phyloP scores from a whole-genome alignment of 2,888 invertebrate genomes.

The Lydus trimaculatus region DNA sequence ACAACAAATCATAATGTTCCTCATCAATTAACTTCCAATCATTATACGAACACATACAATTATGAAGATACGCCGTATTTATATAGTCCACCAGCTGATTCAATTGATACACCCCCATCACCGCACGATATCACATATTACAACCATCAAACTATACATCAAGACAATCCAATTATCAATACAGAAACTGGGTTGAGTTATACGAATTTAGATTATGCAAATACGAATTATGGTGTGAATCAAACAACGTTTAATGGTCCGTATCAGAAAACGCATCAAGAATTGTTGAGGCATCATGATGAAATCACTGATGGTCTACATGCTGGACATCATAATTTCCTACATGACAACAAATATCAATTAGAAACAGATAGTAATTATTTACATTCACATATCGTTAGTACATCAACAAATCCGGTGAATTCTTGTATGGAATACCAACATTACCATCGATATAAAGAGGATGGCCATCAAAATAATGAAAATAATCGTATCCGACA shows the following conservation, averaged over 20 bases:
- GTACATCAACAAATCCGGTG: conserved; percentile 54
- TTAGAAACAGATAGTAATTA: conserved; percentile 48
- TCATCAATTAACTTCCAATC: conserved; percentile 57
- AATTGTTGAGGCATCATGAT: conserved; percentile 64
- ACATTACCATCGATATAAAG: conserved; percentile 69
- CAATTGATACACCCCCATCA: conserved; percentile 59
- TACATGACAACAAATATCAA: conserved; percentile 66
- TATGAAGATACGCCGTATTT: conserved; percentile 56
- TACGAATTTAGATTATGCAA: conserved; percentile 84
- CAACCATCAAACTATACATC: conserved; percentile 56
- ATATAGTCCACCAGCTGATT: conserved; percentile 50
- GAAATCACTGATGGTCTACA: conserved; percentile 65
- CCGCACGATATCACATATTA: conserved; percentile 63
- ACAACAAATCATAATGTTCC: conserved; percentile 50
- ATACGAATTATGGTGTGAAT: conserved; percentile 55
- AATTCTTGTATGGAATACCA: conserved; percentile 67
- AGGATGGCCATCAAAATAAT: conserved; percentile 59
- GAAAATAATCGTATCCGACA: conserved; percentile 53
- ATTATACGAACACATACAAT: conserved; percentile 56
- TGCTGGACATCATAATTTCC: conserved; percentile 51
- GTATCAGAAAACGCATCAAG: conserved; percentile 46
- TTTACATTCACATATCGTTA: conserved; percentile 59
- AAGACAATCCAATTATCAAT: conserved; percentile 72
- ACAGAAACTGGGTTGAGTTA: conserved; percentile 89
- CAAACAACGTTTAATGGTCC: conserved; percentile 51